Percentiles rank a stretch among this genome's conserved stretches.
These are phyloP conservation scores for Adelges cooleyi DNA, from an alignment of 1,140 invertebrate species.

Conservation along the genomic window DNA sequence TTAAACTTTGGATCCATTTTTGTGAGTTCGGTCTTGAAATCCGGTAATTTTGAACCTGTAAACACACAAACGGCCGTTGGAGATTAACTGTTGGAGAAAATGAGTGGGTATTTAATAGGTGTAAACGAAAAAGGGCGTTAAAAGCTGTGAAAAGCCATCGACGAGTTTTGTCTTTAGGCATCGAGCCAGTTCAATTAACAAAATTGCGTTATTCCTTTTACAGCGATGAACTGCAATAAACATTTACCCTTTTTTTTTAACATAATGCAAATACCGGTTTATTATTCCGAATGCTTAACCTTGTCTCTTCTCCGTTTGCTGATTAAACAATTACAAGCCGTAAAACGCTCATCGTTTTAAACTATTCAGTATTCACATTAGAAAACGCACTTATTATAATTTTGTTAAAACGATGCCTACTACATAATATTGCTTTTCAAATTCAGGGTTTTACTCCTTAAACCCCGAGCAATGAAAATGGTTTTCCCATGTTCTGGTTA, in stretches of 20 bases:
- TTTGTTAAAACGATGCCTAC: too few species aligned
- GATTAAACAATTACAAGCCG: conserved; percentile 16
- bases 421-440: too few species aligned
- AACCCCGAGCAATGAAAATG: too few species aligned
- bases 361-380: too few species aligned
- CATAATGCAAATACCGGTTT: conserved; percentile 6
- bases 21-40: background rate
- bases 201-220: conserved; percentile 10
- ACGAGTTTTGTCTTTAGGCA: background rate
- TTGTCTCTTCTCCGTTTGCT: background rate
- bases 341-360: too few species aligned
- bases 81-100: background rate
- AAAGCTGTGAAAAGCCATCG: background rate
- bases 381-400: too few species aligned
- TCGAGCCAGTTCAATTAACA: conserved; percentile 14
- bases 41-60: background rate
- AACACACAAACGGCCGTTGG: background rate
- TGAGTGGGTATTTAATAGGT: background rate
- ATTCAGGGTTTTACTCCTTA: too few species aligned
- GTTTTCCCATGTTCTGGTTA: too few species aligned
- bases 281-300: background rate
- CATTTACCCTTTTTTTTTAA: too few species aligned
- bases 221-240: too few species aligned
- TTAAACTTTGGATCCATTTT: conserved; percentile 22
- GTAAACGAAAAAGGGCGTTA: background rate